phyloP scores from a whole-genome alignment of 23 tunicate species.

The Styela plicata region DNA sequence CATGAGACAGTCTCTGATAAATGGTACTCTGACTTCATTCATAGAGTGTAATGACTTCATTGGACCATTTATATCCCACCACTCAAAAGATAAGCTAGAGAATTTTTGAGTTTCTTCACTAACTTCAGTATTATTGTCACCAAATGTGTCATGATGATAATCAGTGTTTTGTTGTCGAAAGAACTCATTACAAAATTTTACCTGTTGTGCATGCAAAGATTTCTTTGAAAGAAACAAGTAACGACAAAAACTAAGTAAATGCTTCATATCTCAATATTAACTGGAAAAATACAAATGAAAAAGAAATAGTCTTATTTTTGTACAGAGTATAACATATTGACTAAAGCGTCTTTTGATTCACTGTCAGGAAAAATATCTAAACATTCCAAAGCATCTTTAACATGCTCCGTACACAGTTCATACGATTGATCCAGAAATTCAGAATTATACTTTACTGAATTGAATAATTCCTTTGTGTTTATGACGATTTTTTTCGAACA shows the following conservation, averaged over 20 bases:
- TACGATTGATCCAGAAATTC: background rate
- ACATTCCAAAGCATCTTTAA: slow-evolving; percentile 12
- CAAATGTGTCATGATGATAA: background rate
- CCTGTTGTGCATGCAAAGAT: too few species aligned
- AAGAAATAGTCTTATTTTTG: background rate
- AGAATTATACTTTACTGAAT: background rate
- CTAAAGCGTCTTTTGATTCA: slow-evolving; percentile 21
- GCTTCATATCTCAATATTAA: background rate
- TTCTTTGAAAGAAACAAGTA: background rate
- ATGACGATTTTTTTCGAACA: background rate
- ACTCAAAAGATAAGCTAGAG: slow-evolving; percentile 10
- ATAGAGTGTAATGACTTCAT: slow-evolving; percentile 72
- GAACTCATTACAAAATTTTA: too few species aligned
- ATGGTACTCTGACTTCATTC: slow-evolving; percentile 89
- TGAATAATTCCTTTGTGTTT: background rate
- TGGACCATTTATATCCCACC: slow-evolving; percentile 87
- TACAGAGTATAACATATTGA: slow-evolving; percentile 10
- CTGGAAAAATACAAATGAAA: too few species aligned
- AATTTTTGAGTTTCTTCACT: slow-evolving; percentile 16
- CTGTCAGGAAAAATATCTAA: slow-evolving; percentile 15
- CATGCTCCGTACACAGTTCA: slow-evolving; percentile 14
- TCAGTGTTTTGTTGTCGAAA: background rate
- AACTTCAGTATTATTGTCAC: background rate
- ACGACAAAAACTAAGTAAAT: background rate
- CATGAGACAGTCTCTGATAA: slow-evolving; percentile 77